Evolutionary conservation across 2,797 vertebrate species (phyloP), one percentile per base, ranked within the genome.

Genomic region (Eulemur coronatus): DNA sequence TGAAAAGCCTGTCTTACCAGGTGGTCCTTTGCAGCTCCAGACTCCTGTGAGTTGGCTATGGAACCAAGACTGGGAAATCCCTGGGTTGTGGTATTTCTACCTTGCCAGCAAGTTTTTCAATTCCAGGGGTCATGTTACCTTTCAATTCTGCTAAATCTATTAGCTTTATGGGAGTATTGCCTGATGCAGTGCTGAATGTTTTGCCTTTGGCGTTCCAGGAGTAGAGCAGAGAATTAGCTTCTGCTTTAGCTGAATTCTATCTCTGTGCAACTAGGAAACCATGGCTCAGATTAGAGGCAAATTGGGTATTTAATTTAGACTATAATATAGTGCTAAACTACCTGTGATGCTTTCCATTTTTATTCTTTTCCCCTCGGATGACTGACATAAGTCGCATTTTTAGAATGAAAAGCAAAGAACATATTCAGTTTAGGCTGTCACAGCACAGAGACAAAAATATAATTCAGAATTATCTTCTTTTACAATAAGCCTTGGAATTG

Each of bases 131-230:
- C 92, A 76, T 72, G 88, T 95, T 96, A 86, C 93, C 95, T 90
- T 93, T 91, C 87, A 93, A 38, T 97, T 97, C 91, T 96, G 80
- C 89, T 95, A 95, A 95, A 88, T 96, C 91, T 96, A 95, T 97
- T 96, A 92, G 93, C 90, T 96, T 96, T 70, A n/a, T 82, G 90
- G 65, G 95, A 95, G 10, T 84, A 65, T 76, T 81, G 84, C 88
- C 88, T 89, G 63, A 95, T 59, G 46, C 10, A 76, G 46, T 65
- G 24, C 73, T 80, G 67, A 84, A 33, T 50, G 79, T 70, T 94
- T 82, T 94, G 75, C 78, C 43, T 75, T 78, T 89, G 75, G 79
- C 15, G 0, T 94, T 94, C 80, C 84, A 94, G 70, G 50, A 97
- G 33, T 43, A 84, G 59, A 96, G 80, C 22, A 73, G n/a, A 28